A percentile compares a stretch with the other conserved stretches of the same genome.
Evolutionary conservation across 2,113 vertebrate genomes (phyloP).

Genomic region (Chaenocephalus aceratus): DNA sequence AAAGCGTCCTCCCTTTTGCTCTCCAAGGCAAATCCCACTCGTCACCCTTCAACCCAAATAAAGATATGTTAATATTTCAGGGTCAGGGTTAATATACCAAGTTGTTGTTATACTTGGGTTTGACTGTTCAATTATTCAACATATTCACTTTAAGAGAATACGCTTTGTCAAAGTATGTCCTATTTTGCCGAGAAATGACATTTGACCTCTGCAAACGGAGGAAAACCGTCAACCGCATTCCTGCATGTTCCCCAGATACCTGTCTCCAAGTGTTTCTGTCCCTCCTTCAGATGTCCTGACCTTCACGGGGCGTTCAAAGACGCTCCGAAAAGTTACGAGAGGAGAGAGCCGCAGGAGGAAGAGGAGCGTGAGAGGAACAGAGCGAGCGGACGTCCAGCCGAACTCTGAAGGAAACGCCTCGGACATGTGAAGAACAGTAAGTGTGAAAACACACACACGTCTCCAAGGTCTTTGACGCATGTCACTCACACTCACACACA

Average conservation of each 20-base stretch:
- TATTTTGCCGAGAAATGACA: neutral
- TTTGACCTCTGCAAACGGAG: conserved; percentile 2
- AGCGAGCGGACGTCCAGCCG: conserved; percentile 33
- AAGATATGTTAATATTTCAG: too few species aligned
- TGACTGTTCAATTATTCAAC: too few species aligned
- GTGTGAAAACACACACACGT: conserved; percentile 33
- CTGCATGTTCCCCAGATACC: conserved; percentile 22
- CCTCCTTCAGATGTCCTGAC: conserved; percentile 10
- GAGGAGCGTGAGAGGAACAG: conserved; percentile 54
- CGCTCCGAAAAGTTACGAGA: conserved; percentile 14
- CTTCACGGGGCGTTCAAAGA: conserved; percentile 12
- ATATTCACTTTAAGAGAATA: too few species aligned
- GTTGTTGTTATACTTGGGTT: too few species aligned
- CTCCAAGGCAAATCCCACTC: too few species aligned
- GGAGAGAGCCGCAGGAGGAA: conserved; percentile 33
- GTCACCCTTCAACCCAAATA: too few species aligned
- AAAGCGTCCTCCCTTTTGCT: too few species aligned
- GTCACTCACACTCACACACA: conserved; percentile 41
- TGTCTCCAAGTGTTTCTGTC: neutral
- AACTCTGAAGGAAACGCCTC: conserved; percentile 61
- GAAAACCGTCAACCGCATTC: conserved; percentile 39
- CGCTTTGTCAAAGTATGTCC: too few species aligned
- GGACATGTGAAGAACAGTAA: conserved; percentile 27
- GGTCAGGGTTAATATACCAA: too few species aligned
- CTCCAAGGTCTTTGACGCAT: conserved; percentile 52